Conservation (phyloP, 1,140 invertebrate genomes). For the Carcinoscorpius rotundicauda region DNA sequence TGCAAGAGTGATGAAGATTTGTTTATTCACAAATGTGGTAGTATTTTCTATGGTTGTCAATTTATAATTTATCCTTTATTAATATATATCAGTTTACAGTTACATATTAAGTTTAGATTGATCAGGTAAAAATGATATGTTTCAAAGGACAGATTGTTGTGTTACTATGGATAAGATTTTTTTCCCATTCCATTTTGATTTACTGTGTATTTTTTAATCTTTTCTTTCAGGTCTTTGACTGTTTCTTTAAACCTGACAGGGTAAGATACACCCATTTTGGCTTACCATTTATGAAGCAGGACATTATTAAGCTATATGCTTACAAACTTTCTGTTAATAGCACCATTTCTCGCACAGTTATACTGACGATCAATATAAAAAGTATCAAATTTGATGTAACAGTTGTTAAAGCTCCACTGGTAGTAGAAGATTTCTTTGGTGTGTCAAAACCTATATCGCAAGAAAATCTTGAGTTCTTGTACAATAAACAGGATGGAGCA, state of each 20-base stretch:
- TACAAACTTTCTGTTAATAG: conserved; percentile 9
- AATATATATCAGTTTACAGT: too few relatives aligned
- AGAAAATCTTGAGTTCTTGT: conserved; percentile 11
- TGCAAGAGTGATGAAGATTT: too few relatives aligned
- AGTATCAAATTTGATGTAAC: conserved; percentile 12
- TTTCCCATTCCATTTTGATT: too few relatives aligned
- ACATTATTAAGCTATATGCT: conserved; percentile 15
- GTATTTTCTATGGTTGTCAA: too few relatives aligned
- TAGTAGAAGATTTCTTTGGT: conserved; percentile 16
- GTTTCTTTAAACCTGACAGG: conserved; percentile 7
- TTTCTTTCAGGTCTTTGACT: conserved; percentile 18
- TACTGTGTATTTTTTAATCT: not conserved
- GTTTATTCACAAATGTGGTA: too few relatives aligned
- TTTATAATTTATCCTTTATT: too few relatives aligned
- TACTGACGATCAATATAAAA: conserved; percentile 9
- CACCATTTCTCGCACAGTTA: conserved; percentile 17
- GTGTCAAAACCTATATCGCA: conserved; percentile 12
- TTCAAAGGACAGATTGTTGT: too few relatives aligned
- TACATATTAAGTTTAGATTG: too few relatives aligned
- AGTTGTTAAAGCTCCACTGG: conserved; percentile 6
- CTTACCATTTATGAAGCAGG: conserved; percentile 12
- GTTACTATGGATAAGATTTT: too few relatives aligned
- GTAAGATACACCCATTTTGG: conserved; percentile 17
- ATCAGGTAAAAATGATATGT: too few relatives aligned
- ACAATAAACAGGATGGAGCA: conserved; percentile 13